Percentiles rank a stretch among this genome's conserved stretches.
phyloP scores from a whole-genome alignment of 2,888 invertebrate species.

The Hymenopus coronatus region DNA sequence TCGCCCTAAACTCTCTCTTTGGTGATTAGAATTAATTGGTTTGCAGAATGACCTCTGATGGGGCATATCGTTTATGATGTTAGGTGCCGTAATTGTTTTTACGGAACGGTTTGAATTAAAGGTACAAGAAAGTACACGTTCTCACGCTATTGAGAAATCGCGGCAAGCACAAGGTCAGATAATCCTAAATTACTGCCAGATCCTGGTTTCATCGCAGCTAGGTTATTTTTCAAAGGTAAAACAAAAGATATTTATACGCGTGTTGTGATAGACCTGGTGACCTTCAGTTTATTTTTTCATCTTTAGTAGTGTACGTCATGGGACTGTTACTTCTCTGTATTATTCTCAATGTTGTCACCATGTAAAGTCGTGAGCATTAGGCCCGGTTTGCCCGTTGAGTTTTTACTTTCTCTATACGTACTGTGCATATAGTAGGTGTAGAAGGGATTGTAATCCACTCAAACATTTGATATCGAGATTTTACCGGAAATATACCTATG shows the following conservation, averaged over 20 bases:
- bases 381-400: no score
- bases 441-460: no score
- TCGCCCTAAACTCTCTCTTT: no score
- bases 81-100: not conserved
- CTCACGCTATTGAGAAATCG: not conserved
- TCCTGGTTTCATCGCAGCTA: not conserved
- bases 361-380: not conserved
- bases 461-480: no score
- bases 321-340: not conserved
- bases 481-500: no score
- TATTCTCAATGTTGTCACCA: not conserved
- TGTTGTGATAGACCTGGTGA: not conserved
- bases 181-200: not conserved
- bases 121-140: not conserved
- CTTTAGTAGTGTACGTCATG: not conserved
- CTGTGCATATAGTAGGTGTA: no score
- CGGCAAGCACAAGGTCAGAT: not conserved
- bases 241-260: not conserved
- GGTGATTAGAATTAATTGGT: not conserved
- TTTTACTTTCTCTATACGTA: no score
- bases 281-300: not conserved
- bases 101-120: not conserved
- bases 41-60: not conserved
- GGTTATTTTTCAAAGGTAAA: not conserved
- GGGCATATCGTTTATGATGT: not conserved